Percentiles rank a stretch among this genome's conserved stretches.
Evolutionary conservation across 2,113 vertebrate species (phyloP).

Genomic region (Lipophrys pholis): DNA sequence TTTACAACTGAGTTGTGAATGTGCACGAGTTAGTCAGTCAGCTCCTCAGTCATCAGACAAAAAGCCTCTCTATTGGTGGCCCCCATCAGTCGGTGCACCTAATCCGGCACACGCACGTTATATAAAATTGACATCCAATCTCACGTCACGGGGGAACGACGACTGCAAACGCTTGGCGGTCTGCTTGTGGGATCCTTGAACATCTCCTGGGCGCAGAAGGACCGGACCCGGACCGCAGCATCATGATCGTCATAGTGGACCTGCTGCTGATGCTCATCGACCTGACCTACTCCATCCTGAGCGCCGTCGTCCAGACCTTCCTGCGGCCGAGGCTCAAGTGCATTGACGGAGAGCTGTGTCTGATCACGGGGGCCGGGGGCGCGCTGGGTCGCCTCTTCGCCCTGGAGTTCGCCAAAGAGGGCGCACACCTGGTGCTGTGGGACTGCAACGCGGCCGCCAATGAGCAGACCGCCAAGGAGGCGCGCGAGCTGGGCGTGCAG

Average conservation of each 20-base stretch:
- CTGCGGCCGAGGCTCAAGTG: constrained; percentile 73
- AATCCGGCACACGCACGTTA: constrained; percentile 69
- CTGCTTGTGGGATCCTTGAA: background rate
- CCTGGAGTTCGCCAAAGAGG: constrained; percentile 86
- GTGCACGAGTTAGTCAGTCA: constrained; percentile 33
- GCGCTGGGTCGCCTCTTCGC: constrained; percentile 86
- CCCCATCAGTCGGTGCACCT: constrained; percentile 36
- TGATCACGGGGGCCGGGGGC: constrained; percentile 88
- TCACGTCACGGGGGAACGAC: constrained; percentile 8
- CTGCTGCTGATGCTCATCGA: constrained; percentile 75
- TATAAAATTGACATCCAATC: constrained; percentile 65
- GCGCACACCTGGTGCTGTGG: constrained; percentile 86
- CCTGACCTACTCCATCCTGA: constrained; percentile 64
- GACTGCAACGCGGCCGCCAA: constrained; percentile 85
- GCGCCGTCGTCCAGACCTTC: constrained; percentile 67
- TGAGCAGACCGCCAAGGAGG: constrained; percentile 85
- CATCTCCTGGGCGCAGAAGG: background rate
- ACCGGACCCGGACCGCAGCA: background rate
- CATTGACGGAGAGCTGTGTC: constrained; percentile 84
- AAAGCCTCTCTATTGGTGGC: constrained; percentile 51
- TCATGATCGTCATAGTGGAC: constrained; percentile 75
- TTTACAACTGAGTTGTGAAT: constrained; percentile 36
- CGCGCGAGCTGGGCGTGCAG: constrained; percentile 79
- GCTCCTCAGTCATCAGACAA: constrained; percentile 47
- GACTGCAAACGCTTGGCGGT: background rate